Conservation (phyloP, 2,113 vertebrate species). For the Willisornis vidua region DNA sequence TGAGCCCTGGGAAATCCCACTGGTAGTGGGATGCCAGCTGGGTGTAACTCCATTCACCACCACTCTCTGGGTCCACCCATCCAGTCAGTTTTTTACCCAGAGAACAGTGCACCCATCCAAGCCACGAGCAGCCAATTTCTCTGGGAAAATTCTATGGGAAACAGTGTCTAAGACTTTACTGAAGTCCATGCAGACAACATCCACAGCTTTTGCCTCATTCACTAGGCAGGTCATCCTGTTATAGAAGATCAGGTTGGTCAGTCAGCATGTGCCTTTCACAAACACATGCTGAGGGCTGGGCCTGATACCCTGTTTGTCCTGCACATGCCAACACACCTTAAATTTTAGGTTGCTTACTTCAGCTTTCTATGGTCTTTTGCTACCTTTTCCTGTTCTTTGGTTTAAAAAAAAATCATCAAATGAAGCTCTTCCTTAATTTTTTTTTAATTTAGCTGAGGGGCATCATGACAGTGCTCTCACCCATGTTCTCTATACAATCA, state of each 20-base stretch:
- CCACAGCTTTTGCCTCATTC: neutral
- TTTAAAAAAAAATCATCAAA: neutral
- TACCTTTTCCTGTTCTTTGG: neutral
- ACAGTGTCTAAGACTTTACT: neutral
- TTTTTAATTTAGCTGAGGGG: constrained; percentile 86
- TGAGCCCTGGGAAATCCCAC: neutral
- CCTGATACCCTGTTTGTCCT: neutral
- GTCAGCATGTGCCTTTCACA: neutral
- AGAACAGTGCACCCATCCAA: neutral
- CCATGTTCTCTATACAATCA: constrained; percentile 91
- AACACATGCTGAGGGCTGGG: neutral
- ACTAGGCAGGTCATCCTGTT: neutral
- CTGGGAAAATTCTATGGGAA: neutral
- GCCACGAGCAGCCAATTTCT: neutral
- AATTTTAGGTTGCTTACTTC: neutral
- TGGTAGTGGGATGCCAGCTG: neutral
- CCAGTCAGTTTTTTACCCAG: neutral
- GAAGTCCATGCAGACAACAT: neutral
- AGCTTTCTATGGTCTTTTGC: neutral
- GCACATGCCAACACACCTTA: neutral
- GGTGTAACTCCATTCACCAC: neutral
- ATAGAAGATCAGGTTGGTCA: neutral
- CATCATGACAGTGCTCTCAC: constrained; percentile 97
- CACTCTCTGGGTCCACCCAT: neutral
- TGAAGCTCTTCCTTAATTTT: constrained; percentile 74